Percentiles rank a stretch among this genome's conserved stretches.
Conservation (phyloP, 2,113 vertebrate genomes). For the Eulemur macaco region DNA sequence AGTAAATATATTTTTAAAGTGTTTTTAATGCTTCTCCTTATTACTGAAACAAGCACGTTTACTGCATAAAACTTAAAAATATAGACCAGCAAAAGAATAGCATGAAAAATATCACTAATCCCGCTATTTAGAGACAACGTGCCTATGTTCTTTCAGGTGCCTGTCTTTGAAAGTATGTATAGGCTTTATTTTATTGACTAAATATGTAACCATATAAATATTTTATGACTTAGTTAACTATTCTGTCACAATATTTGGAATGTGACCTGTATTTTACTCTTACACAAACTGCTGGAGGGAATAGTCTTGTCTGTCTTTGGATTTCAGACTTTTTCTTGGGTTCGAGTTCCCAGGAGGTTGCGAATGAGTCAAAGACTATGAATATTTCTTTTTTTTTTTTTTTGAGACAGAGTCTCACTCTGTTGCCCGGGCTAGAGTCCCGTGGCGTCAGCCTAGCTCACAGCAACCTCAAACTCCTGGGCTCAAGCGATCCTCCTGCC, state of each 20-base stretch:
- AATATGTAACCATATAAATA: too few species aligned
- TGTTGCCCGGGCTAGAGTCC: too few species aligned
- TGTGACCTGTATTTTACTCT: neutral
- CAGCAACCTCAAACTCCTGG: too few species aligned
- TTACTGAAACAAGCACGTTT: neutral
- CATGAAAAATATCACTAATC: neutral
- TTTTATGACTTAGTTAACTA: neutral
- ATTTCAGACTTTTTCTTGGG: neutral
- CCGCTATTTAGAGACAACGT: neutral
- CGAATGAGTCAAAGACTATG: neutral
- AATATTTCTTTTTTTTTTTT: neutral
- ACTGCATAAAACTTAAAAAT: neutral
- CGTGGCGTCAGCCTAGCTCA: too few species aligned
- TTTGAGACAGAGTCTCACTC: too few species aligned
- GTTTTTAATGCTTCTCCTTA: neutral
- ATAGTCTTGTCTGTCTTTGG: neutral
- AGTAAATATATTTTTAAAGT: neutral
- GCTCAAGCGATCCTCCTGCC: too few species aligned
- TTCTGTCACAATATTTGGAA: neutral
- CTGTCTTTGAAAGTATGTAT: neutral
- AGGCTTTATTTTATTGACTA: neutral
- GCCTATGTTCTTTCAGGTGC: neutral
- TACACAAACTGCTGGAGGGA: neutral
- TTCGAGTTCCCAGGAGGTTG: neutral
- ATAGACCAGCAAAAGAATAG: neutral